Evolutionary conservation across 1,140 invertebrate species (phyloP).

Genomic region (Eueides isabella): DNA sequence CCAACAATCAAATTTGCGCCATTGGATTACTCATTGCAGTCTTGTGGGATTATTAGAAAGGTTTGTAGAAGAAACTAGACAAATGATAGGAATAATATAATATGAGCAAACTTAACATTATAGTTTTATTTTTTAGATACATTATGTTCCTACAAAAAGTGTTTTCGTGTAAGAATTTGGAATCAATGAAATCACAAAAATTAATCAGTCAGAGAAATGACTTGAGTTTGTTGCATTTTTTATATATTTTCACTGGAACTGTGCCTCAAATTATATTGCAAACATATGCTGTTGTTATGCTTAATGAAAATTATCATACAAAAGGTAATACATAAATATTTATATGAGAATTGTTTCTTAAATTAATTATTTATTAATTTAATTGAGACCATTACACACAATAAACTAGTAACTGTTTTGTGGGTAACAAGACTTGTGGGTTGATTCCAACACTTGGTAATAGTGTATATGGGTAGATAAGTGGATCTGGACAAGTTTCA

Average conservation of each 20-base stretch:
- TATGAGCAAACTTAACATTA: neutral
- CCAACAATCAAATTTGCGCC: slow-evolving; percentile 56
- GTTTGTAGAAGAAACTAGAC: slow-evolving; percentile 43
- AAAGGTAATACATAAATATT: slow-evolving; percentile 67
- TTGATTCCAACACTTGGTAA: no score
- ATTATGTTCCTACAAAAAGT: slow-evolving; percentile 70
- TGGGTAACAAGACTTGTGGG: no score
- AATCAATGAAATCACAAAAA: slow-evolving; percentile 66
- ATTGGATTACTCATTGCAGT: slow-evolving; percentile 70
- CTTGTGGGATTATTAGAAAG: slow-evolving; percentile 72
- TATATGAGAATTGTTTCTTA: no score
- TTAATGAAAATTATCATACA: slow-evolving; percentile 74
- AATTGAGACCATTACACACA: no score
- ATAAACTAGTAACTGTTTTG: no score
- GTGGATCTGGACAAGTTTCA: no score
- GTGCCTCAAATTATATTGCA: slow-evolving; percentile 76
- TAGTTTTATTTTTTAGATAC: slow-evolving; percentile 53
- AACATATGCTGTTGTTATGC: slow-evolving; percentile 67
- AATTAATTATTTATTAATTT: no score
- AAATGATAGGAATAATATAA: neutral
- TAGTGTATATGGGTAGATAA: no score
- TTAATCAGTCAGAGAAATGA: slow-evolving; percentile 72
- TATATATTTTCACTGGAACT: slow-evolving; percentile 75
- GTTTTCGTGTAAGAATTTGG: slow-evolving; percentile 71
- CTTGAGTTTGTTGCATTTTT: slow-evolving; percentile 71